A percentile compares a stretch with the other conserved stretches of the same genome.
Conservation (phyloP, 2,113 vertebrate genomes). For the Nettapus auritus region DNA sequence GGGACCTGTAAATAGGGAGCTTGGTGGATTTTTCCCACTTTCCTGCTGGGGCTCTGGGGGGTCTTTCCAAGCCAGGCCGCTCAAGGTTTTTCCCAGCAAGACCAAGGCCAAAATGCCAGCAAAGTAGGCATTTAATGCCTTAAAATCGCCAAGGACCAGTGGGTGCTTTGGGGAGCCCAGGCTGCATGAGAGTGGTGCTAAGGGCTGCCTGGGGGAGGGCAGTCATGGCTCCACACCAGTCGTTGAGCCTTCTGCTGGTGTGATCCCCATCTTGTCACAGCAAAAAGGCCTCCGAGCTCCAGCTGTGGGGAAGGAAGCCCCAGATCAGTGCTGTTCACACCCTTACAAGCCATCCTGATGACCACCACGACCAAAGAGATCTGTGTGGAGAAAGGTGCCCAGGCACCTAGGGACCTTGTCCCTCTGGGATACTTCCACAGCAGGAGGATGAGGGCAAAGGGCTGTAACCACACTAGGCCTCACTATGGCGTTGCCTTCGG, state of each 20-base stretch:
- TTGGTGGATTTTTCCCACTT: neutral
- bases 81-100: neutral
- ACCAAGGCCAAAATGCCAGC: neutral
- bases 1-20: conserved; percentile 12
- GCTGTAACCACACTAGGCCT: neutral
- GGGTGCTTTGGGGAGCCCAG: neutral
- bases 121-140: neutral
- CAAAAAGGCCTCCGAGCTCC: neutral
- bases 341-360: neutral
- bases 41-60: neutral
- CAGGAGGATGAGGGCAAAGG: rapidly evolving
- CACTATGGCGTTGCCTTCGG: neutral
- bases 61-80: neutral
- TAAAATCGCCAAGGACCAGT: neutral
- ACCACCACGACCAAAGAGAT: neutral
- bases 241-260: neutral
- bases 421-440: neutral
- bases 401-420: neutral
- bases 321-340: neutral
- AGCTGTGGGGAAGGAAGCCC: neutral
- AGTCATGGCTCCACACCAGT: neutral
- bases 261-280: neutral
- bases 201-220: neutral
- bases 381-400: neutral
- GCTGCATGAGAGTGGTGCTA: neutral